Percentiles rank a stretch among this genome's conserved stretches.
These are phyloP conservation scores for Pterocles burchelli DNA, from an alignment of 2,113 vertebrate genomes.

Conservation along the genomic window DNA sequence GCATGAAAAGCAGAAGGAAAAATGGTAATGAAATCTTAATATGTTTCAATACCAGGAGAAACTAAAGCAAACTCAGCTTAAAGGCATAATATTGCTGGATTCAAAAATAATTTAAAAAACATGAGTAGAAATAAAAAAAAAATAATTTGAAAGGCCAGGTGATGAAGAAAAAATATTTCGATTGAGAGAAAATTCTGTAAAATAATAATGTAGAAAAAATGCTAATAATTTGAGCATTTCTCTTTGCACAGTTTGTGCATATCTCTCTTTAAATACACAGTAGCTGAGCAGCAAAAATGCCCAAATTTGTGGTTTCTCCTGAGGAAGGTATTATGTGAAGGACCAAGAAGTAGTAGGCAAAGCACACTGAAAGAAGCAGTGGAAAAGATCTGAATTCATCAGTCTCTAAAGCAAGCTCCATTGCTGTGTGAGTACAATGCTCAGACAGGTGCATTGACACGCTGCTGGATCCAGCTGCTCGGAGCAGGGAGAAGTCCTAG, in stretches of 20 bases:
- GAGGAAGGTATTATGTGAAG: background rate
- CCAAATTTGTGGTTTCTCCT: background rate
- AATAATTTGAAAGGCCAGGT: background rate
- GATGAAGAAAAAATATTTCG: background rate
- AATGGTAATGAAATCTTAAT: conserved; percentile 18
- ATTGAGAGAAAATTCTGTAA: background rate
- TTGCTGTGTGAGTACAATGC: rapidly evolving
- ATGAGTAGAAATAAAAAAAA: background rate
- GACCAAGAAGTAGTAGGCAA: background rate
- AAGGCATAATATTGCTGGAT: background rate
- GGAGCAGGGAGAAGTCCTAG: too few species aligned
- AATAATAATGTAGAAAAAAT: background rate
- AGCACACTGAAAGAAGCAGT: background rate
- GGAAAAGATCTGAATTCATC: background rate
- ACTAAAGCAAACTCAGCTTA: background rate
- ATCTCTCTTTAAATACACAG: background rate
- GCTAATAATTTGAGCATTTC: background rate
- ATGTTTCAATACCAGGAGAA: conserved; percentile 2
- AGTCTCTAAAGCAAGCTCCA: background rate
- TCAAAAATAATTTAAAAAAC: background rate
- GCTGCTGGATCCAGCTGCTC: rapidly evolving
- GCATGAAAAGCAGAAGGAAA: background rate
- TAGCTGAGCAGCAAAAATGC: background rate
- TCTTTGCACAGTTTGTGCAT: background rate
- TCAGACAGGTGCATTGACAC: rapidly evolving